Evolutionary conservation across 2,797 vertebrate species (phyloP).

Genomic region (Pachyuromys duprasi): DNA sequence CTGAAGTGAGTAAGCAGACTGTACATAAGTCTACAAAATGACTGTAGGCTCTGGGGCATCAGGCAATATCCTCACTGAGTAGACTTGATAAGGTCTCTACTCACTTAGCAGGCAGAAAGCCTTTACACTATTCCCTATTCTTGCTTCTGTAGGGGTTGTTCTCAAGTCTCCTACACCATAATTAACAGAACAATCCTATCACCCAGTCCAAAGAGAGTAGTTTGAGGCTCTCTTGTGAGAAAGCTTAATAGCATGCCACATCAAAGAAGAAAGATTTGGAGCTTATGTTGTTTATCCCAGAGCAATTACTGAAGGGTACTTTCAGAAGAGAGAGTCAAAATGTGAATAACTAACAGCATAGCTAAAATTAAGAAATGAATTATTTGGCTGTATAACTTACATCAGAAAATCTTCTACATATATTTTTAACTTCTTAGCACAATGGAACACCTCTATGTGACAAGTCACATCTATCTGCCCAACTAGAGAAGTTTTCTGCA

Average conservation of each 20-base stretch:
- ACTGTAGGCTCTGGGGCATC: neutral
- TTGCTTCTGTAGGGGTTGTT: neutral
- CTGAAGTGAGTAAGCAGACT: too few relatives aligned
- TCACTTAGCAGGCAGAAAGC: neutral
- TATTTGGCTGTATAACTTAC: neutral
- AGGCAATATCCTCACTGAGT: neutral
- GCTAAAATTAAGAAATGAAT: neutral
- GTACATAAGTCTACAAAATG: too few relatives aligned
- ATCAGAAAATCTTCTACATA: neutral
- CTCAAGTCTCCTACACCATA: neutral
- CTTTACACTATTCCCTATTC: neutral
- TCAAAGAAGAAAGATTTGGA: neutral
- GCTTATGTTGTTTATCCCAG: neutral
- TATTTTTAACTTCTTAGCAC: neutral
- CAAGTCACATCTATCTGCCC: neutral
- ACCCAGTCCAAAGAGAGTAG: neutral
- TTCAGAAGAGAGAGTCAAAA: neutral
- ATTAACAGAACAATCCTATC: neutral
- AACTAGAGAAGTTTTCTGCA: neutral
- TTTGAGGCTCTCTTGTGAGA: neutral
- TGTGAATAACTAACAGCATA: neutral
- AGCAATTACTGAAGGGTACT: neutral
- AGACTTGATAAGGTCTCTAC: neutral
- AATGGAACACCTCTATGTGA: neutral
- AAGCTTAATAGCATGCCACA: neutral